phyloP scores from a whole-genome alignment of 2,797 vertebrate species.

The Apodemus agrarius region DNA sequence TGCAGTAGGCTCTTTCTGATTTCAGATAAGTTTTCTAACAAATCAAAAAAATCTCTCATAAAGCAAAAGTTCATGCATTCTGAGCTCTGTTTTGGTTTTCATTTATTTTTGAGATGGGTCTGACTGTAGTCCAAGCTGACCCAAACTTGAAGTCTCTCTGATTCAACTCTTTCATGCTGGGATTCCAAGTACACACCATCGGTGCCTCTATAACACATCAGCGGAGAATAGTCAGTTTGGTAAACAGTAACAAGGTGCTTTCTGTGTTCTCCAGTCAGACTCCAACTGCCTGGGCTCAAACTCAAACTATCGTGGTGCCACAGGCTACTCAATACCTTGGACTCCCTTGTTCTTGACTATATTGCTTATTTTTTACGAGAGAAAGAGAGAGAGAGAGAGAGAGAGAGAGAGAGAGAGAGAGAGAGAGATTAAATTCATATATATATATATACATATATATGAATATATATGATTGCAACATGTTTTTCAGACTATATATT shows the following conservation, averaged over 20 bases:
- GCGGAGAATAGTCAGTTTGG: not conserved
- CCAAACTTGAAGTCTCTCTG: not conserved
- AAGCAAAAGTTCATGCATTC: not conserved
- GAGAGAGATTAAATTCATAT: not conserved
- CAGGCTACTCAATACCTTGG: not conserved
- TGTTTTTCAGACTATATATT: not conserved
- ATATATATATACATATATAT: too few species aligned
- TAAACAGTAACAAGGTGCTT: not conserved
- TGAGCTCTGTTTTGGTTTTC: not conserved
- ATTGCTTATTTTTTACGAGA: constrained; percentile 3
- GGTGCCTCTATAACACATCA: not conserved
- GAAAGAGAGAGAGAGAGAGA: too few species aligned
- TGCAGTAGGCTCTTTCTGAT: not conserved
- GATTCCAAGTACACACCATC: not conserved
- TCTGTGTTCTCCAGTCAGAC: not conserved
- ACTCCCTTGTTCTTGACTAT: not conserved
- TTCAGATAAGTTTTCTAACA: constrained; percentile 19
- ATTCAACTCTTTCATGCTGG: not conserved
- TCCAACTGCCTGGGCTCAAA: too few species aligned
- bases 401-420: not conserved
- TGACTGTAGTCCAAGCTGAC: not conserved
- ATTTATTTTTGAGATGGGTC: not conserved
- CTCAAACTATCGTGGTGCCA: not conserved
- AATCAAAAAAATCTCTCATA: not conserved
- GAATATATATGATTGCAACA: not conserved